A percentile compares a stretch with the other conserved stretches of the same genome.
Conservation (phyloP, 2,797 vertebrate genomes). For the Enteromius thamalakanensis region DNA sequence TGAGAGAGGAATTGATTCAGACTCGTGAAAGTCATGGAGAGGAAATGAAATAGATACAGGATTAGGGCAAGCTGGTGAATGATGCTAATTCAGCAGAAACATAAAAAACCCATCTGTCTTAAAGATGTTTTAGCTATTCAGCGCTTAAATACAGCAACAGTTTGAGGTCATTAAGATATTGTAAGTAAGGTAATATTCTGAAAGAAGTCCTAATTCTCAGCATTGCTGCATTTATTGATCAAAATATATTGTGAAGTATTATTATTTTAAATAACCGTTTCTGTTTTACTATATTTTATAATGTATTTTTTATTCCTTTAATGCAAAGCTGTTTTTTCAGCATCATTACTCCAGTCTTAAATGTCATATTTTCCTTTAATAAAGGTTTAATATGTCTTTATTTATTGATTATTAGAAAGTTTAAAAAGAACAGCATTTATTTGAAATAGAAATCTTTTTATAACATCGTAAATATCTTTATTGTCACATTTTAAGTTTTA, state of each 20-base stretch:
- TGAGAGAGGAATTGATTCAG: slow-evolving; percentile 15
- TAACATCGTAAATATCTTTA: neutral
- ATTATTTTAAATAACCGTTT: neutral
- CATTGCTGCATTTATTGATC: neutral
- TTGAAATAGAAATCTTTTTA: neutral
- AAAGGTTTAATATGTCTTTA: too few relatives aligned
- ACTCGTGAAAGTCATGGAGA: slow-evolving; percentile 28
- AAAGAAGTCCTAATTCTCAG: neutral
- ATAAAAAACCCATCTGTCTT: neutral
- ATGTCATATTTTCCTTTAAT: neutral
- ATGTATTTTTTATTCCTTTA: neutral
- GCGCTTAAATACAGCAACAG: neutral
- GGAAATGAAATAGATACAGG: neutral
- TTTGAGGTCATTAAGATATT: neutral
- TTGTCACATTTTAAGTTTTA: neutral
- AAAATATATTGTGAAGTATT: neutral
- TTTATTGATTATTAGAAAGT: neutral
- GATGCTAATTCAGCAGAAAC: neutral
- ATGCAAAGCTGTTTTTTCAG: neutral
- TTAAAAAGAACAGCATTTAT: neutral
- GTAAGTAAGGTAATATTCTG: neutral
- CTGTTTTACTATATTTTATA: neutral
- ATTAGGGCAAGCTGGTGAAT: neutral
- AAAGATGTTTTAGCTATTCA: neutral
- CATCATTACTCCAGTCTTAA: neutral